Evolutionary conservation across 2,888 invertebrate genomes (phyloP).

Genomic region (Furcula furcula): DNA sequence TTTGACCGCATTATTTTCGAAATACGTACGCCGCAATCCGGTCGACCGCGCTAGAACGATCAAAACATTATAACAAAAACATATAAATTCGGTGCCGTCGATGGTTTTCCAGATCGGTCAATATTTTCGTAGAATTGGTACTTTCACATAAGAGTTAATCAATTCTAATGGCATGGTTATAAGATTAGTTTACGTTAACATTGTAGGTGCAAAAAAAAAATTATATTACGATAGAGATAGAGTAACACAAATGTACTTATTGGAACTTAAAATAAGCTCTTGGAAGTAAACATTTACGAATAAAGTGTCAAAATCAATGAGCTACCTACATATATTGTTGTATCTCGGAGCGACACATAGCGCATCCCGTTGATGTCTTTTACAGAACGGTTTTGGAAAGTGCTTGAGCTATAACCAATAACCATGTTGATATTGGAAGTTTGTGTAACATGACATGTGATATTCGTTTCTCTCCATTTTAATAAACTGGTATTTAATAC

Average conservation of each 20-base stretch:
- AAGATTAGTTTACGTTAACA: no score
- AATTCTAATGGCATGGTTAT: neutral
- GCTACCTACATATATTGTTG: conserved; percentile 19
- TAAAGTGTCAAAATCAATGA: conserved; percentile 1
- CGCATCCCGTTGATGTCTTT: conserved; percentile 77
- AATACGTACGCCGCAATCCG: conserved; percentile 78
- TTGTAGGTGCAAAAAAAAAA: no score
- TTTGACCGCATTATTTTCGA: conserved; percentile 81
- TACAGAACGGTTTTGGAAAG: conserved; percentile 72
- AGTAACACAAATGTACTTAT: no score
- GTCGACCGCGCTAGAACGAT: conserved; percentile 72
- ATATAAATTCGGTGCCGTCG: conserved; percentile 53
- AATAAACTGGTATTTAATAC: conserved; percentile 36
- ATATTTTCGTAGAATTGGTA: conserved; percentile 31
- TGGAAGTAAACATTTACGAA: no score
- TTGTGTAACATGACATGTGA: conserved; percentile 43
- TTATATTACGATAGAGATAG: no score
- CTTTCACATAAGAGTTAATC: conserved; percentile 19
- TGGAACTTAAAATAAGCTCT: no score
- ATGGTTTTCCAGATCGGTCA: conserved; percentile 37
- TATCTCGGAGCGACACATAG: conserved; percentile 23
- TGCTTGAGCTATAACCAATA: conserved; percentile 55
- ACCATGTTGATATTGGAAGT: conserved; percentile 53
- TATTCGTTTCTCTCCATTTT: conserved; percentile 48
- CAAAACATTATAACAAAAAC: conserved; percentile 78